Percentiles rank a stretch among this genome's conserved stretches.
Conservation (phyloP, 2,888 invertebrate species). For the Teleogryllus oceanicus region DNA sequence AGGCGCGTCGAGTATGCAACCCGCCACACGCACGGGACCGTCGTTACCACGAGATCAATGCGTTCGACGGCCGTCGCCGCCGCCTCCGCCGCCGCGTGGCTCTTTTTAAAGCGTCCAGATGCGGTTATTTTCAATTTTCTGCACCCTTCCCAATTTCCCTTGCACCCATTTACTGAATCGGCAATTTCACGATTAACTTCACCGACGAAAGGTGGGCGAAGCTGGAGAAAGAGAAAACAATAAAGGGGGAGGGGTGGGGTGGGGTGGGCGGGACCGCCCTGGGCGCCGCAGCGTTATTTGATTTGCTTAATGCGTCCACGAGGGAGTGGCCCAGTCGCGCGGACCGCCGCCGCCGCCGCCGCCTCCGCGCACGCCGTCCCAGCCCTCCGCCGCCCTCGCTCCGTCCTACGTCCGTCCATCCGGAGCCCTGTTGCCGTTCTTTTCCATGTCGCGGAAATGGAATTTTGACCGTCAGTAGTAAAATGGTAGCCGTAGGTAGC, state of each 20-base stretch:
- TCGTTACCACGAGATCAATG: slow-evolving; percentile 19
- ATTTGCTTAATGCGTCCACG: slow-evolving; percentile 1
- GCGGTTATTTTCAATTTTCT: slow-evolving; percentile 1
- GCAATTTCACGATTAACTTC: slow-evolving; percentile 32
- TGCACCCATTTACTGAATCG: slow-evolving; percentile 29
- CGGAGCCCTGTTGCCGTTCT: too few species aligned
- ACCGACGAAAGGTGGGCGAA: background rate
- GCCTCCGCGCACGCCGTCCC: background rate
- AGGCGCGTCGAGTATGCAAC: background rate
- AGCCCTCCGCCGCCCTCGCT: background rate
- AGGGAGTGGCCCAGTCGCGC: background rate
- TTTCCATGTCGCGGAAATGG: too few species aligned
- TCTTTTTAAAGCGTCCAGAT: slow-evolving; percentile 11
- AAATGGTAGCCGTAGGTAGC: too few species aligned
- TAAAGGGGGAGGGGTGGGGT: background rate
- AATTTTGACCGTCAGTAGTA: too few species aligned
- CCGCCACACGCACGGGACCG: too few species aligned
- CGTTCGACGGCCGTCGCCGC: background rate
- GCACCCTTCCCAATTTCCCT: slow-evolving; percentile 23
- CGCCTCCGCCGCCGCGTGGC: background rate
- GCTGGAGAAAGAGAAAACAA: slow-evolving; percentile 8
- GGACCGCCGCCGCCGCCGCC: background rate
- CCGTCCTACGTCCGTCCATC: too few species aligned
- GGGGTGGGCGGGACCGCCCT: background rate
- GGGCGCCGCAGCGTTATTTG: background rate